phyloP scores from a whole-genome alignment of 1,140 invertebrate genomes.

The Drosophila watanabei region DNA sequence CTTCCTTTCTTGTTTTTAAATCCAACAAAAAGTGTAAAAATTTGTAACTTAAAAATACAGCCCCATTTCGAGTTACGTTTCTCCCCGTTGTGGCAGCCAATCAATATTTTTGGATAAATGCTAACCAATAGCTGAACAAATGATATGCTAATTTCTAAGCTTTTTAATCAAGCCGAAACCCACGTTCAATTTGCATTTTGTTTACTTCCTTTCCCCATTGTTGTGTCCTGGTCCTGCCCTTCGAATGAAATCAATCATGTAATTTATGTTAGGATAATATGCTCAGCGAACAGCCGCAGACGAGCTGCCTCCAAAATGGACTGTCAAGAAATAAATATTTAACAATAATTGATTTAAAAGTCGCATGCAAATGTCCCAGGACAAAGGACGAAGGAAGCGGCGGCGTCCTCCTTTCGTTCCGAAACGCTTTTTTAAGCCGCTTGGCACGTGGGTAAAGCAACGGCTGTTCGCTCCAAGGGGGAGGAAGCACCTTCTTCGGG shows the following conservation, averaged over 20 bases:
- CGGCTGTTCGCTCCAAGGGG: constrained; percentile 58
- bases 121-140: constrained; percentile 57
- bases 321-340: constrained; percentile 82
- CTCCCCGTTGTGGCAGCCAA: constrained; percentile 21
- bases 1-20: too few species aligned
- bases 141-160: constrained; percentile 81
- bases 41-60: not conserved
- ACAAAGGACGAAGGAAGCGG: constrained; percentile 24
- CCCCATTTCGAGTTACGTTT: not conserved
- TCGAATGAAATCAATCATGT: constrained; percentile 83
- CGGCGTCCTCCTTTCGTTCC: too few species aligned
- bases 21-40: not conserved
- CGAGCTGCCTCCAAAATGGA: constrained; percentile 59
- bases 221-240: constrained; percentile 50
- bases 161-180: constrained; percentile 78
- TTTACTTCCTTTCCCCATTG: constrained; percentile 73
- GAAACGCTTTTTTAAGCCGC: constrained; percentile 75
- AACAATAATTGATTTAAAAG: constrained; percentile 85
- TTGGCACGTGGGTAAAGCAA: constrained; percentile 79
- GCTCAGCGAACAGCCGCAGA: constrained; percentile 26
- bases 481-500: constrained; percentile 30
- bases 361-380: constrained; percentile 74
- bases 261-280: constrained; percentile 84
- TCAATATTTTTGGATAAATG: constrained; percentile 69
- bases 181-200: constrained; percentile 73